These are phyloP conservation scores for Caenorhabditis sulstoni DNA, from an alignment of 2,888 invertebrate genomes.

Conservation along the genomic window DNA sequence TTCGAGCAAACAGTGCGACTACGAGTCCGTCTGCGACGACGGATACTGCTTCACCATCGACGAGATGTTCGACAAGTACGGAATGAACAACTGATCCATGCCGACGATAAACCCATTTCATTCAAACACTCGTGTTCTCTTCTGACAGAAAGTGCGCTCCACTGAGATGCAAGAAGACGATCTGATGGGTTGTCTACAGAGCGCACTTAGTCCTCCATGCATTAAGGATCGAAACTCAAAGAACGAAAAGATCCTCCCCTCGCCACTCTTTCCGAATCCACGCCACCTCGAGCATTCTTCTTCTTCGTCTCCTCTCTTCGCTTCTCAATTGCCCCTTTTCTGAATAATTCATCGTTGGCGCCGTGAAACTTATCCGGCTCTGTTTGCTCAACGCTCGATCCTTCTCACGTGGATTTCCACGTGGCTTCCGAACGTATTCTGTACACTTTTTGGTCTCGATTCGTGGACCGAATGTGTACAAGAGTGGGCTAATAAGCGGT, in stretches of 20 bases:
- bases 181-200: too few relatives aligned
- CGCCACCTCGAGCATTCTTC: background rate
- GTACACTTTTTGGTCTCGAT: background rate
- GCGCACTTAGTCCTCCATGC: too few relatives aligned
- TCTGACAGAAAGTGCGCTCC: too few relatives aligned
- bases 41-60: slow-evolving; percentile 13
- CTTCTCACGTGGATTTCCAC: background rate
- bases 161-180: too few relatives aligned
- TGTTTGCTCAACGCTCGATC: too few relatives aligned
- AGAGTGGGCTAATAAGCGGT: slow-evolving; percentile 44
- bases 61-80: slow-evolving; percentile 23
- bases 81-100: slow-evolving; percentile 4
- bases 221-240: too few relatives aligned
- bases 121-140: too few relatives aligned
- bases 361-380: background rate
- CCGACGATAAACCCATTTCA: background rate
- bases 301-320: background rate
- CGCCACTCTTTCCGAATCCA: too few relatives aligned
- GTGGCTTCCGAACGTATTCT: too few relatives aligned
- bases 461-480: slow-evolving; percentile 17
- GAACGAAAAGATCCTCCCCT: too few relatives aligned
- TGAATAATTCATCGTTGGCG: slow-evolving; percentile 9
- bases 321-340: background rate
- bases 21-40: slow-evolving; percentile 2
- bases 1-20: slow-evolving; percentile 6